Base-by-base conservation (phyloP, 2,797 vertebrate species). In the Pseudomugil tenellus region DNA sequence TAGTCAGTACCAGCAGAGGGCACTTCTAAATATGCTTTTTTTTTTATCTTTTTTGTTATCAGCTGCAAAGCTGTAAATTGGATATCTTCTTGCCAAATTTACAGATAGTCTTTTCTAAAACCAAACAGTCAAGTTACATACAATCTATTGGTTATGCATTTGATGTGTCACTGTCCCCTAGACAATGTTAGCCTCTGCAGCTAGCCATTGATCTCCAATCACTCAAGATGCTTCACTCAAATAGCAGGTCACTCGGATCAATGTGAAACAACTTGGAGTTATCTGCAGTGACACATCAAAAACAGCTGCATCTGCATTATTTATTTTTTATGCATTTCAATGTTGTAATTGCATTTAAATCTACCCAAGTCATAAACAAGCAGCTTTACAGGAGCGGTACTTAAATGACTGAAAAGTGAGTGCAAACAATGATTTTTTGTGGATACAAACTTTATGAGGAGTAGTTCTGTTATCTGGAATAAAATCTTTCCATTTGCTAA, bases 191-290 rank as follows among this genome's bases (percentile, higher is more conserved):
- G 43, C 67, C 72, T 60, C 65, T 57, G 57, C 16, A 58, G 63
- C 70, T 37, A 46, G 57, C 17, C 70, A 92, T 90, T 82, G 91
- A 93, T 91, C 72, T 64, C 16, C 77, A 55, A 76, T 87, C 85
- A 75, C n/a, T 84, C 80, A 26, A 43, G 58, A 69, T 41, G 61
- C 71, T 67, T 83, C 81, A 63, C 64, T 81, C 73, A 88, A 70
- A 87, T 87, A 76, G 72, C 63, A 28, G 81, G 74, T 86, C 81
- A 79, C 49, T 43, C 43, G 8, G 73, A 69, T 89, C 89, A 70
- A 59, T 82, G 39, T 2, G 12, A 70, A 88, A 82, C 67, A 67
- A 76, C 79, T 80, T 76, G 32, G 69, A 61, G 32, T 74, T 58
- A 54, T 62, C 46, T 66, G 69, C 77, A 58, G 71, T 69, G 80